A percentile compares a stretch with the other conserved stretches of the same genome.
phyloP scores from a whole-genome alignment of 2,888 invertebrate species.

The Caenorhabditis sp. region DNA sequence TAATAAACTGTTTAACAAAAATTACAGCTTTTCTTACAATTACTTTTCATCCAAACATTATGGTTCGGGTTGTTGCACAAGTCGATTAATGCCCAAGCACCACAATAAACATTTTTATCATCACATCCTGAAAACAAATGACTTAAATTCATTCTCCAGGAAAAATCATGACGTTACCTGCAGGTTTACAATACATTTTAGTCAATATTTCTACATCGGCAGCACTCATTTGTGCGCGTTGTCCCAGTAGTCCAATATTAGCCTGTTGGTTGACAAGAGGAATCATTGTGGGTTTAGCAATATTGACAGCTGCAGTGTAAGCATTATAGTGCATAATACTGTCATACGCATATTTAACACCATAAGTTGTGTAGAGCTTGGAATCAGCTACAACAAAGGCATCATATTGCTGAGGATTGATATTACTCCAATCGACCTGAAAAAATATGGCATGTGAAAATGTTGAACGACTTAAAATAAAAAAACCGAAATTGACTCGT shows the following conservation, averaged over 20 bases:
- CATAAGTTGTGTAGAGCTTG: slow-evolving; percentile 64
- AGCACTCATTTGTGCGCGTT: slow-evolving; percentile 57
- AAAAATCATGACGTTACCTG: slow-evolving; percentile 17
- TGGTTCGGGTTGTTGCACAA: slow-evolving; percentile 56
- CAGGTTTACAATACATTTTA: slow-evolving; percentile 66
- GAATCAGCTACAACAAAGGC: slow-evolving; percentile 66
- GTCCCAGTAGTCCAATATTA: slow-evolving; percentile 62
- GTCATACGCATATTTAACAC: slow-evolving; percentile 61
- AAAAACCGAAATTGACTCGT: no score
- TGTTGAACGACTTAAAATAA: no score
- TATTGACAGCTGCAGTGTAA: slow-evolving; percentile 59
- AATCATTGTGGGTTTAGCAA: slow-evolving; percentile 63
- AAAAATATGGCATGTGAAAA: neutral
- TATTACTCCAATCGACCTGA: slow-evolving; percentile 66
- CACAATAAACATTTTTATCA: slow-evolving; percentile 68
- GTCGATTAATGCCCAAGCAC: slow-evolving; percentile 62
- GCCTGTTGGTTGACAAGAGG: slow-evolving; percentile 51
- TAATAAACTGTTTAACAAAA: slow-evolving; percentile 41
- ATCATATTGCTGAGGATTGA: slow-evolving; percentile 69
- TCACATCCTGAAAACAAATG: slow-evolving; percentile 49
- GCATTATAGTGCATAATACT: slow-evolving; percentile 68
- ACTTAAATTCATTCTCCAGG: neutral
- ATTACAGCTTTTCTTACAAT: slow-evolving; percentile 67
- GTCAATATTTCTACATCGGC: slow-evolving; percentile 62
- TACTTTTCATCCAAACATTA: slow-evolving; percentile 59